These are phyloP conservation scores for Oscheius sp. DNA, from an alignment of 2,888 invertebrate species.

Conservation along the genomic window DNA sequence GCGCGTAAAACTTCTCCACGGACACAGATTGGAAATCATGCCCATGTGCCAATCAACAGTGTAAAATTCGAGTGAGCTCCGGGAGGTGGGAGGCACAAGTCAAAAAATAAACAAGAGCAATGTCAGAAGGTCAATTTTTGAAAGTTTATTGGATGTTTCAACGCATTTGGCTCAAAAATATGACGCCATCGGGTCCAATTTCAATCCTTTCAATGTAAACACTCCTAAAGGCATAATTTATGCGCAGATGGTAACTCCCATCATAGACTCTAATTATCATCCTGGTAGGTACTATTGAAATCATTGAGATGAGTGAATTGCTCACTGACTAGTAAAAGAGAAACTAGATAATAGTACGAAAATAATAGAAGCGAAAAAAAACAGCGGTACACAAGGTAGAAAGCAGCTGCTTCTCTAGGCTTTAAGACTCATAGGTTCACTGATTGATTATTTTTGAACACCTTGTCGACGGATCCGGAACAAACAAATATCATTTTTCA, in stretches of 20 bases:
- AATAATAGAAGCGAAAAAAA: not conserved
- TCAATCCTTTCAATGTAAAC: slow-evolving; percentile 14
- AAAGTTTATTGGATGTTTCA: not conserved
- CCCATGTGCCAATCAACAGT: not conserved
- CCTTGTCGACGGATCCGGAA: too few relatives aligned
- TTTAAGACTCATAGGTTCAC: not conserved
- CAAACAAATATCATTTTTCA: too few relatives aligned
- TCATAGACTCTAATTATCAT: too few relatives aligned
- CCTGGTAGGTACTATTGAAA: too few relatives aligned
- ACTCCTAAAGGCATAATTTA: not conserved
- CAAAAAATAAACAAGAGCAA: not conserved
- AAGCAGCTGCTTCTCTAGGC: too few relatives aligned
- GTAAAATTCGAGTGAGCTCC: not conserved
- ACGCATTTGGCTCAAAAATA: not conserved
- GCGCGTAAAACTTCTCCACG: too few relatives aligned
- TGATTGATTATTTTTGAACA: slow-evolving; percentile 4
- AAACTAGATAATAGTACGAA: not conserved
- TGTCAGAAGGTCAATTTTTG: not conserved
- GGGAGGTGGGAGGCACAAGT: not conserved
- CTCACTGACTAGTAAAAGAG: too few relatives aligned
- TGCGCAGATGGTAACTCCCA: not conserved
- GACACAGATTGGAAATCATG: not conserved
- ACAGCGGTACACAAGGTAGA: too few relatives aligned
- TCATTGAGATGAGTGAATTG: too few relatives aligned
- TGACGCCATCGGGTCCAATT: not conserved